These are phyloP conservation scores for Crocuta crocuta DNA, from an alignment of 2,113 vertebrate genomes.

Conservation along the genomic window DNA sequence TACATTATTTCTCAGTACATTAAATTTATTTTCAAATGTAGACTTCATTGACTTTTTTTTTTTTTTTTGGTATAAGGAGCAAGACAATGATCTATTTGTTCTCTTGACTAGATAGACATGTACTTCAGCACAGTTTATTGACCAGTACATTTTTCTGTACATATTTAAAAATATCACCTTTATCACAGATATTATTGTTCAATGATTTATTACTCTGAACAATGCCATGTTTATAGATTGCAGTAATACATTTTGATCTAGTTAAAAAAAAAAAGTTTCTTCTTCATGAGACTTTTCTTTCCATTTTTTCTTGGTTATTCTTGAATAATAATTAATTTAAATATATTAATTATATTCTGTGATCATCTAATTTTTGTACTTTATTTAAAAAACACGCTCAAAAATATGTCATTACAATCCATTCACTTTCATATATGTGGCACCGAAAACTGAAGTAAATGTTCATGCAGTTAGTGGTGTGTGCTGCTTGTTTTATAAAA, in stretches of 20 bases:
- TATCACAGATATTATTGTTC: background rate
- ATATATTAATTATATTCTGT: background rate
- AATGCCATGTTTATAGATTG: background rate
- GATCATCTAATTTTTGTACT: background rate
- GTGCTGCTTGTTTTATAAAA: background rate
- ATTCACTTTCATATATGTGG: background rate
- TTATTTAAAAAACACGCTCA: background rate
- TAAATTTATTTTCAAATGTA: background rate
- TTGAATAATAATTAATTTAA: constrained; percentile 15
- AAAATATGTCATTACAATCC: background rate
- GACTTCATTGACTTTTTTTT: background rate
- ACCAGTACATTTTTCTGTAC: background rate
- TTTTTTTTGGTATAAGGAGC: background rate
- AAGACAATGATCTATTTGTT: background rate
- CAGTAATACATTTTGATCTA: background rate
- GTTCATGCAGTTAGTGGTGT: background rate
- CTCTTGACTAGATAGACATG: background rate
- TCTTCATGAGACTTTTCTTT: background rate
- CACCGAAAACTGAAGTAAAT: background rate
- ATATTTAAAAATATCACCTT: background rate
- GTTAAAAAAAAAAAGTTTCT: background rate
- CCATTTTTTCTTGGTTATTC: background rate
- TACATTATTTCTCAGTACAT: constrained; percentile 11
- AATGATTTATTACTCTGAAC: background rate
- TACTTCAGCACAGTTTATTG: background rate